Evolutionary conservation across 2,113 vertebrate genomes (phyloP).

Genomic region (Typhlomys cinereus): DNA sequence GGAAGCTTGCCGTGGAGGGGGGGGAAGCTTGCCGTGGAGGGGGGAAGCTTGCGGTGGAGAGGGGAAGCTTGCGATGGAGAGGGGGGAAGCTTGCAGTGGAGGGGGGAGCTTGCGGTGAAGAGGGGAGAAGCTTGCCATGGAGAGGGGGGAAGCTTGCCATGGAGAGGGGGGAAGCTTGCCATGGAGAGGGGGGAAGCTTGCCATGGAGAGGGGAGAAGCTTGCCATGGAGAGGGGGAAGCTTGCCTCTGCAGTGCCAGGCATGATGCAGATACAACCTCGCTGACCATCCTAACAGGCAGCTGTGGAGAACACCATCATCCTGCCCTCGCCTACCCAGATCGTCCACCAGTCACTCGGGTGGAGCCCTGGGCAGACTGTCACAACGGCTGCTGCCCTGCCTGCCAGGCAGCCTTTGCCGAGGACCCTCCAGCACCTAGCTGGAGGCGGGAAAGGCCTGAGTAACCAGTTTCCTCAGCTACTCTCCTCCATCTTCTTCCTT

Average conservation of each 20-base stretch:
- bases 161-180: too few species aligned
- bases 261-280: neutral
- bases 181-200: neutral
- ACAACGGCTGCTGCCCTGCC: neutral
- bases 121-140: too few species aligned
- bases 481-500: neutral
- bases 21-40: too few species aligned
- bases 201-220: too few species aligned
- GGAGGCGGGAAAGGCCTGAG: neutral
- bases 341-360: neutral
- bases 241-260: too few species aligned
- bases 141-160: neutral
- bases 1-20: too few species aligned
- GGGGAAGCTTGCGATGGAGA: too few species aligned
- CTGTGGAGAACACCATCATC: rapidly evolving
- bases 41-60: too few species aligned
- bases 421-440: neutral
- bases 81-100: too few species aligned
- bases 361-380: neutral
- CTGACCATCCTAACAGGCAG: too few species aligned
- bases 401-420: neutral
- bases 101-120: neutral
- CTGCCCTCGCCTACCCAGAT: neutral
- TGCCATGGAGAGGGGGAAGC: neutral
- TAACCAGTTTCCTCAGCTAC: neutral